Evolutionary conservation across 2,113 vertebrate species (phyloP), one percentile per base, ranked within the genome.

Genomic region (Xyrauchen texanus): DNA sequence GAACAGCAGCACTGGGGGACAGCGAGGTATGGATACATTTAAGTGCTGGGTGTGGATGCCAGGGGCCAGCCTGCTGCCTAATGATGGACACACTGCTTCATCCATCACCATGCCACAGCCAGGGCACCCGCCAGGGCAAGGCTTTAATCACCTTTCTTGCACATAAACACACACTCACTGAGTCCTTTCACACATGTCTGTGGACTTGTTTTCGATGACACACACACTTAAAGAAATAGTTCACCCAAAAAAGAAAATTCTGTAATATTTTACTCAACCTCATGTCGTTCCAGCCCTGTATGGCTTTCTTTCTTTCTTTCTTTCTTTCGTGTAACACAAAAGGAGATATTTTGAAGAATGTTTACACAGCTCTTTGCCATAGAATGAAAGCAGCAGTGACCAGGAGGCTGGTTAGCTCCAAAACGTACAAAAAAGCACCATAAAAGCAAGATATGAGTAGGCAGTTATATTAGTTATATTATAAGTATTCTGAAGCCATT

Each of bases 1-100:
- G 88, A 93, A 89, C 89, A 84, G 85, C 58, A 78, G 87, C 61
- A 88, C 90, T 89, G 84, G 87, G 91, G 91, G 81, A 73, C 53
- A 64, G 85, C 82, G 82, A 83, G 46, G 81, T 83, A 88, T 85
- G 89, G 88, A 85, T 81, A 87, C 89, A 86, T 91, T 92, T 92
- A 92, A 92, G 88, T 91, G 87, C 87, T 88, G 87, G 86, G 88
- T 89, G 86, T 86, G 76, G 55, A 89, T 89, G 91, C 91, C 90
- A 90, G 89, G 90, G 91, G 91, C 91, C 90, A 89, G 88, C 85
- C 90, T 90, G 91, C 90, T 89, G 90, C 89, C 87, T 91, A 92
- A 92, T 92, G 90, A 93, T 86, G 87, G 91, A 88, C 91, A 90
- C 87, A 86, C 83, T 47, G 76, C 81, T 76, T 83, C 90, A 93